phyloP scores from a whole-genome alignment of 2,888 invertebrate genomes.

The Conistra vaccinii region DNA sequence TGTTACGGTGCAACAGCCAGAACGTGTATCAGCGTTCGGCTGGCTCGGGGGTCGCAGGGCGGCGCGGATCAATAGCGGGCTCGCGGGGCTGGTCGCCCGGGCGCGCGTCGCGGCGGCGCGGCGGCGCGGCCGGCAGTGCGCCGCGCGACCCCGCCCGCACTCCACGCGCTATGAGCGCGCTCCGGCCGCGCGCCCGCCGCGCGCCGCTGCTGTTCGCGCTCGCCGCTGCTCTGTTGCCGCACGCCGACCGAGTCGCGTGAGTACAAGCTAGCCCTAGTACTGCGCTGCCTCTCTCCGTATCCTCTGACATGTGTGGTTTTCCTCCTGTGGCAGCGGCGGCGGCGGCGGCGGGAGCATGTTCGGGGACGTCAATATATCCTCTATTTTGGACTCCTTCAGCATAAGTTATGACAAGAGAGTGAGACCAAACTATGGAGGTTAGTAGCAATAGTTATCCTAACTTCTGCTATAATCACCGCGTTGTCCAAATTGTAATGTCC shows the following conservation, averaged over 20 bases:
- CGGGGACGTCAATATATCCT: constrained; percentile 97
- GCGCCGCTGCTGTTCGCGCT: constrained; percentile 75
- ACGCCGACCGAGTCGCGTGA: constrained; percentile 78
- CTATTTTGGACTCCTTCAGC: constrained; percentile 97
- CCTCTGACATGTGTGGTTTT: constrained; percentile 58
- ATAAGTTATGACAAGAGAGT: constrained; percentile 99
- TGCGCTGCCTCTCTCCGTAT: constrained; percentile 11
- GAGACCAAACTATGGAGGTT: constrained; percentile 99
- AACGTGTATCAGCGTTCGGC: constrained; percentile 8
- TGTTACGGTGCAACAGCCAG: constrained; percentile 26
- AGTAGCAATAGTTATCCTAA: constrained; percentile 56
- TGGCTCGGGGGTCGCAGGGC: constrained; percentile 21
- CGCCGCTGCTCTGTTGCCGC: constrained; percentile 74
- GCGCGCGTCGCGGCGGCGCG: constrained; percentile 15
- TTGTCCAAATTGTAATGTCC: constrained; percentile 4
- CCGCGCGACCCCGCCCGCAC: constrained; percentile 61
- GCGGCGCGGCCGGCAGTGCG: constrained; percentile 65
- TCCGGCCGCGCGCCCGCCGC: constrained; percentile 70
- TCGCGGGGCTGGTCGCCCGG: constrained; percentile 27
- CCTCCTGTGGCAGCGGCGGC: constrained; percentile 91
- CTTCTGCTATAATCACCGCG: background rate
- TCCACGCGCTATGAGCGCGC: constrained; percentile 71
- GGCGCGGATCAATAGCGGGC: constrained; percentile 44
- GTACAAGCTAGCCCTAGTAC: constrained; percentile 50
- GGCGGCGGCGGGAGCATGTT: constrained; percentile 92